phyloP scores from a whole-genome alignment of 2,888 invertebrate genomes.

The Brachyopa scutellaris region DNA sequence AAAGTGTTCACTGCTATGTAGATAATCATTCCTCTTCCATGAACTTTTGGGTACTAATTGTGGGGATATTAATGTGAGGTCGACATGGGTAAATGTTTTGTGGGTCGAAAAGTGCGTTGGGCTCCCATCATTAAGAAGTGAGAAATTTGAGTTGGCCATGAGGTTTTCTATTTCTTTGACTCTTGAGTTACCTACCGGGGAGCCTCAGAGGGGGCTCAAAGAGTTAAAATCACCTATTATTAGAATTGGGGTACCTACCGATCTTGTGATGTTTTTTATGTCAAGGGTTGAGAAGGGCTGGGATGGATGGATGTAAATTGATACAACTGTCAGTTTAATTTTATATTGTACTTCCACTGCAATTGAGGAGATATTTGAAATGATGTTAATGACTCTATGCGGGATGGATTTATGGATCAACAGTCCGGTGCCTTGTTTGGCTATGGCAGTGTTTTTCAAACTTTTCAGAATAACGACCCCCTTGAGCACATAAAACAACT shows the following conservation, averaged over 20 bases:
- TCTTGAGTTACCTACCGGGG: conserved; percentile 10
- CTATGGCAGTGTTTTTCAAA: no score
- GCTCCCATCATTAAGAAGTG: no score
- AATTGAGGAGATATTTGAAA: conserved; percentile 1
- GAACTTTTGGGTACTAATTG: conserved; percentile 6
- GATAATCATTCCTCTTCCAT: not conserved
- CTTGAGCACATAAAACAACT: no score
- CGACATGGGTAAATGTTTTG: conserved; percentile 26
- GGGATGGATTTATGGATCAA: conserved; percentile 33
- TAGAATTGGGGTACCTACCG: not conserved
- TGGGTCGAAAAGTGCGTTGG: conserved; percentile 36
- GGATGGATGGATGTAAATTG: conserved; percentile 30
- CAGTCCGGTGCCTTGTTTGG: conserved; percentile 46
- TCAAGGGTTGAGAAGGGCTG: conserved; percentile 8
- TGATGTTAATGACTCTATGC: conserved; percentile 34
- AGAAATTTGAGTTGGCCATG: conserved; percentile 1
- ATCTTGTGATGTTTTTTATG: conserved; percentile 15
- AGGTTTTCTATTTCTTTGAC: conserved; percentile 30
- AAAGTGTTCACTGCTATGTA: conserved; percentile 28
- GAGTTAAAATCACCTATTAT: not conserved
- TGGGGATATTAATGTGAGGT: conserved; percentile 7
- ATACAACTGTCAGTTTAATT: conserved; percentile 25
- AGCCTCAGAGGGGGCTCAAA: conserved; percentile 50
- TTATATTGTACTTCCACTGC: conserved; percentile 31
- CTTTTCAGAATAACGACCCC: no score